These are phyloP conservation scores for Miichthys miiuy DNA, from an alignment of 2,797 vertebrate species.

Conservation along the genomic window DNA sequence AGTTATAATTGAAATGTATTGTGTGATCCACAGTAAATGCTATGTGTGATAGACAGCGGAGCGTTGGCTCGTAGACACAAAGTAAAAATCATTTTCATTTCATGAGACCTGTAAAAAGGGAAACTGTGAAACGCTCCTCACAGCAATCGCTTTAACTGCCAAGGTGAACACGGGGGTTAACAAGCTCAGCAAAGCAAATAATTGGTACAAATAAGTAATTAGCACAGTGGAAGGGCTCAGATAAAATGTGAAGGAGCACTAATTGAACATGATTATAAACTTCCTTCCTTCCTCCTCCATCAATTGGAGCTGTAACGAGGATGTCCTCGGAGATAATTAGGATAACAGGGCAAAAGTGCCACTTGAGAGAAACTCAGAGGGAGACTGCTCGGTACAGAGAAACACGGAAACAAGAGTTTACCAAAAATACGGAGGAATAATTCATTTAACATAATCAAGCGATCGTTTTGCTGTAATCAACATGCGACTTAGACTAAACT, in stretches of 20 bases:
- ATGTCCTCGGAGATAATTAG: constrained; percentile 81
- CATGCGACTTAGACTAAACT: too few relatives aligned
- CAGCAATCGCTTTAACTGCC: constrained; percentile 73
- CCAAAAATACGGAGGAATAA: constrained; percentile 10
- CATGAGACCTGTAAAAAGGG: constrained; percentile 22
- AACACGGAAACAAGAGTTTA: constrained; percentile 18
- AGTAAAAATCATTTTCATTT: constrained; percentile 19
- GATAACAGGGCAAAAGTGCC: constrained; percentile 71
- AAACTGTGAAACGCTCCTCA: constrained; percentile 53
- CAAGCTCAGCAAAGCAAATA: constrained; percentile 87
- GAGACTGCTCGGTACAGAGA: constrained; percentile 15
- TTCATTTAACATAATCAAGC: constrained; percentile 1
- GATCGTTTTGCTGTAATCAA: neutral
- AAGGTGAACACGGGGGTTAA: constrained; percentile 81
- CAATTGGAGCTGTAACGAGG: constrained; percentile 73
- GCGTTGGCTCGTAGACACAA: neutral
- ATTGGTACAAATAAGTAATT: constrained; percentile 89
- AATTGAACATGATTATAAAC: constrained; percentile 88
- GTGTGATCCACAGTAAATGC: neutral
- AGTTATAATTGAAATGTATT: neutral
- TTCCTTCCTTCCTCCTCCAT: constrained; percentile 83
- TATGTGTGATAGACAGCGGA: neutral
- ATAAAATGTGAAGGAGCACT: constrained; percentile 86
- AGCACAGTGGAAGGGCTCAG: constrained; percentile 80
- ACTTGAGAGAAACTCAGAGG: constrained; percentile 40